Percentiles rank a stretch among this genome's conserved stretches.
Conservation (phyloP, 2,888 invertebrate species). For the Taenaris catops region DNA sequence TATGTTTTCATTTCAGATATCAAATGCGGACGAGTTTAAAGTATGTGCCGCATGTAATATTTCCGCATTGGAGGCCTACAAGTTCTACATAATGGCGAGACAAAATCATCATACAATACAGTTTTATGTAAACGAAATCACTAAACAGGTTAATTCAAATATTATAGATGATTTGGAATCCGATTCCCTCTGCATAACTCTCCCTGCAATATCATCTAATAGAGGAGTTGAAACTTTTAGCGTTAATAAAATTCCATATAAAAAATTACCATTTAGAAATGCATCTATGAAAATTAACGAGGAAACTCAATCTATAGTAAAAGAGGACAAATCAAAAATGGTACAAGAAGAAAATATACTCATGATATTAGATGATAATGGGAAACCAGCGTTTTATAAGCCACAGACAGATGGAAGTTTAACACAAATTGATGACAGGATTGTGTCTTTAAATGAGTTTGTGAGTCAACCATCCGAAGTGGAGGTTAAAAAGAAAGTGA, state of each 20-base stretch:
- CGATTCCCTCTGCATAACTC: constrained; percentile 43
- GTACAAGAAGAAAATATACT: constrained; percentile 29
- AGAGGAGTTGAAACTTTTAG: constrained; percentile 37
- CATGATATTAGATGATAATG: constrained; percentile 40
- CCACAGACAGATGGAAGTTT: constrained; percentile 29
- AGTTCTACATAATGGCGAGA: constrained; percentile 46
- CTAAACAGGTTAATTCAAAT: constrained; percentile 35
- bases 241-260: constrained; percentile 35
- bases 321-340: constrained; percentile 18
- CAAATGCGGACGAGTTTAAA: constrained; percentile 39
- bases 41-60: constrained; percentile 53
- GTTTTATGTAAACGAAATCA: constrained; percentile 44
- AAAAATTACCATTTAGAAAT: constrained; percentile 9
- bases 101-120: constrained; percentile 44
- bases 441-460: constrained; percentile 5
- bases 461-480: constrained; percentile 8
- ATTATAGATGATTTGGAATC: constrained; percentile 29
- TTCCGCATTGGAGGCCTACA: constrained; percentile 47
- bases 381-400: constrained; percentile 33
- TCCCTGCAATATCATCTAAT: constrained; percentile 34
- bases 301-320: constrained; percentile 2
- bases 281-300: constrained; percentile 6
- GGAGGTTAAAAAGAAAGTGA: constrained; percentile 27
- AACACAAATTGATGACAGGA: constrained; percentile 20
- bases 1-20: too few species aligned